These are phyloP conservation scores for Cochlearius cochlearius DNA, from an alignment of 2,113 vertebrate species.

Conservation along the genomic window DNA sequence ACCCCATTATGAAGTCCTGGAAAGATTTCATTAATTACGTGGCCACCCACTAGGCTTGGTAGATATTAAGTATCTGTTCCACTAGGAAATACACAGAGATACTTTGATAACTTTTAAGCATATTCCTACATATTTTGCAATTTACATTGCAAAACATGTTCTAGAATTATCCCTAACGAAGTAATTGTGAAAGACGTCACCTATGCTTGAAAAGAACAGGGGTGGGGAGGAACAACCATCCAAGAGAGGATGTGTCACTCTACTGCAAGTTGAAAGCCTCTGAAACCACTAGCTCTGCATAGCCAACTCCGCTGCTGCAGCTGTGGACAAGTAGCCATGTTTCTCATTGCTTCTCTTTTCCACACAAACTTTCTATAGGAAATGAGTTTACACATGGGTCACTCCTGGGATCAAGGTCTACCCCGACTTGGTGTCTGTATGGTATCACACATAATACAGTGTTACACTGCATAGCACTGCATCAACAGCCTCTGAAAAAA, in stretches of 20 bases:
- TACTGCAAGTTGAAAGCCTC: not conserved
- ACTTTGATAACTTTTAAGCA: not conserved
- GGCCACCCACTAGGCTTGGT: not conserved
- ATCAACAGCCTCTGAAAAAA: not conserved
- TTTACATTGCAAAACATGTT: not conserved
- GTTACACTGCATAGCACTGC: no score
- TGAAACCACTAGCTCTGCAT: not conserved
- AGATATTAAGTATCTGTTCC: not conserved
- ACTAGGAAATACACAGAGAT: not conserved
- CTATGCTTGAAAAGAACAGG: not conserved
- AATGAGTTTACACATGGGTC: not conserved
- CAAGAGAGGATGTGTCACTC: not conserved
- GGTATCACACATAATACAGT: not conserved
- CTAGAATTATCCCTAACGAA: not conserved
- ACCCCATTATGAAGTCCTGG: not conserved
- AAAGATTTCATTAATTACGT: not conserved
- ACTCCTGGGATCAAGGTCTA: not conserved
- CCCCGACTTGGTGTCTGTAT: accelerated
- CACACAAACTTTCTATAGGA: not conserved
- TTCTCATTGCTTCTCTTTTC: not conserved
- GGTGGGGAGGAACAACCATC: not conserved
- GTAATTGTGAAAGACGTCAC: not conserved
- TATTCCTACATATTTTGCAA: not conserved
- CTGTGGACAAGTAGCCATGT: not conserved
- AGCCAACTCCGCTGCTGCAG: not conserved